Conservation (phyloP, 1,140 invertebrate genomes). For the Drosophila orosa region DNA sequence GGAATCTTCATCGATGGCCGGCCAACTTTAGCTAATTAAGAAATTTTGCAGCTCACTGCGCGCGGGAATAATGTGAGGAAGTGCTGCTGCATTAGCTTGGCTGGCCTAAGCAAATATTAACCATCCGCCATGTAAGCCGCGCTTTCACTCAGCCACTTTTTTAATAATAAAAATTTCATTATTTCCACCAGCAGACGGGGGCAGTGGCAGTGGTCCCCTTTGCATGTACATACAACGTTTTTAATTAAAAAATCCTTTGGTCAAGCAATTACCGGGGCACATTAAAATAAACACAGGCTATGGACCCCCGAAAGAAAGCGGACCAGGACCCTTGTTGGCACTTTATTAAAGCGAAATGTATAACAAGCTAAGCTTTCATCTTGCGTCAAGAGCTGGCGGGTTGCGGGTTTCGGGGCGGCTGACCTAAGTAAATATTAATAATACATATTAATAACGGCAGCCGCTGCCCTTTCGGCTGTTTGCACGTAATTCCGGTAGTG, state of each 20-base stretch:
- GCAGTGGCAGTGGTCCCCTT: neutral
- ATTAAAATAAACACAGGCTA: constrained; percentile 72
- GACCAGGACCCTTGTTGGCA: constrained; percentile 56
- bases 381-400: constrained; percentile 14
- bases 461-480: constrained; percentile 62
- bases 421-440: constrained; percentile 84
- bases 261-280: constrained; percentile 76
- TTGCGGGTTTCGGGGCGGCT: constrained; percentile 26
- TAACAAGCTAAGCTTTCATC: constrained; percentile 74
- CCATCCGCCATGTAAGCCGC: constrained; percentile 56
- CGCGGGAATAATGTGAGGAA: constrained; percentile 52
- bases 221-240: constrained; percentile 71
- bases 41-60: constrained; percentile 32
- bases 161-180: constrained; percentile 77
- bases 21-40: constrained; percentile 62
- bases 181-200: constrained; percentile 63
- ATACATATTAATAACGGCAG: constrained; percentile 81
- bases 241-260: constrained; percentile 83
- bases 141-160: constrained; percentile 60
- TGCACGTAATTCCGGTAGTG: constrained; percentile 80
- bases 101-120: constrained; percentile 72
- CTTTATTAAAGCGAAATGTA: constrained; percentile 67
- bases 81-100: constrained; percentile 49
- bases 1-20: constrained; percentile 31
- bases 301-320: constrained; percentile 33